These are phyloP conservation scores for Belgica antarctica DNA, from an alignment of 2,888 invertebrate species.

Conservation along the genomic window DNA sequence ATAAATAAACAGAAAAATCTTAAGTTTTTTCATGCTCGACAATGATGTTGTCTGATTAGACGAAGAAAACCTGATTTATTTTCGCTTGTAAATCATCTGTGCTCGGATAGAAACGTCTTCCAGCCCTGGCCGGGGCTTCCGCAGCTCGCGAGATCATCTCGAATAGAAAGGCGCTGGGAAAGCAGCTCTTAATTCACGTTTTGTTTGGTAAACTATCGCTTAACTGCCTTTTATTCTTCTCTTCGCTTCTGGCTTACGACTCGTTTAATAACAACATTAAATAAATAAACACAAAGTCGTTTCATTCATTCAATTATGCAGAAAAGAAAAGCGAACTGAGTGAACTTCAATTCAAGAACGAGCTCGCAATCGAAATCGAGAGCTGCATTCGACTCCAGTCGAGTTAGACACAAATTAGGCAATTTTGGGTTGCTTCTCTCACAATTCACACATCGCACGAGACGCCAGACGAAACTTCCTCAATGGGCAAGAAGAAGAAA, in stretches of 20 bases:
- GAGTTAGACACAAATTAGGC: slow-evolving; percentile 17
- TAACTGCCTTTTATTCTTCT: no score
- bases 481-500: not conserved
- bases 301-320: slow-evolving; percentile 40
- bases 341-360: not conserved
- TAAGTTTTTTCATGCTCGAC: slow-evolving; percentile 5
- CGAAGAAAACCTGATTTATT: slow-evolving; percentile 2
- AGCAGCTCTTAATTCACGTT: no score
- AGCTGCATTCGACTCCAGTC: not conserved
- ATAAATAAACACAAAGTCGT: slow-evolving; percentile 27
- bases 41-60: slow-evolving; percentile 15
- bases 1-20: slow-evolving; percentile 38
- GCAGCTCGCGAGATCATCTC: no score
- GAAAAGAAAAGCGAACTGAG: not conserved
- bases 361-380: not conserved
- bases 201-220: no score
- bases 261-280: no score
- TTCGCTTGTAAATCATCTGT: no score
- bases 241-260: no score
- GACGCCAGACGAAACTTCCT: slow-evolving; percentile 21
- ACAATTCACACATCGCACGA: slow-evolving; percentile 17
- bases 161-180: no score
- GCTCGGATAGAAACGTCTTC: no score
- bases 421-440: slow-evolving; percentile 12
- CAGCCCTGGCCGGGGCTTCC: no score